These are phyloP conservation scores for Podargus strigoides DNA, from an alignment of 2,797 vertebrate species.

Conservation along the genomic window DNA sequence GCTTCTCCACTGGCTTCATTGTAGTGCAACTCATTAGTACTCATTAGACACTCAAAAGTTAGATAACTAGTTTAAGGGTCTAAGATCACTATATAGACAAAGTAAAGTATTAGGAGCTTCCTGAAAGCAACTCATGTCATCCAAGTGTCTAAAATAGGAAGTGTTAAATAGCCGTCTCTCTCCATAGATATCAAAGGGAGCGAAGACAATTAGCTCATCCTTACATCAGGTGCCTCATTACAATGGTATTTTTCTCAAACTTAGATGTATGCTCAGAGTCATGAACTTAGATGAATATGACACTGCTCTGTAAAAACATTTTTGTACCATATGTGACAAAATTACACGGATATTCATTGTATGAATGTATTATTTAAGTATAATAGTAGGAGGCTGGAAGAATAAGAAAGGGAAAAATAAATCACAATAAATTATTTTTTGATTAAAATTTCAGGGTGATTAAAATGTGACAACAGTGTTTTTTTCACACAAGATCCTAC, in stretches of 20 bases:
- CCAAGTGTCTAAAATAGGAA: background rate
- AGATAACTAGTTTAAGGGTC: background rate
- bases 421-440: background rate
- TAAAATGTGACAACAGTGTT: background rate
- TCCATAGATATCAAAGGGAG: background rate
- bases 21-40: background rate
- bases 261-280: background rate
- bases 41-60: background rate
- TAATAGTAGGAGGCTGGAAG: background rate
- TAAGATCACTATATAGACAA: background rate
- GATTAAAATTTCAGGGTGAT: background rate
- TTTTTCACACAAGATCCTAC: background rate
- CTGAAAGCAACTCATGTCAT: background rate
- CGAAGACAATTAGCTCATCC: background rate
- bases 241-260: background rate
- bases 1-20: background rate
- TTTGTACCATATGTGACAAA: background rate
- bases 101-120: background rate
- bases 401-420: background rate
- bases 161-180: background rate
- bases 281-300: background rate
- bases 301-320: background rate
- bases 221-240: background rate
- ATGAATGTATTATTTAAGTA: background rate
- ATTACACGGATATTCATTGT: background rate